Evolutionary conservation across 2,113 vertebrate species (phyloP).

Genomic region (Sclerurus mexicanus): DNA sequence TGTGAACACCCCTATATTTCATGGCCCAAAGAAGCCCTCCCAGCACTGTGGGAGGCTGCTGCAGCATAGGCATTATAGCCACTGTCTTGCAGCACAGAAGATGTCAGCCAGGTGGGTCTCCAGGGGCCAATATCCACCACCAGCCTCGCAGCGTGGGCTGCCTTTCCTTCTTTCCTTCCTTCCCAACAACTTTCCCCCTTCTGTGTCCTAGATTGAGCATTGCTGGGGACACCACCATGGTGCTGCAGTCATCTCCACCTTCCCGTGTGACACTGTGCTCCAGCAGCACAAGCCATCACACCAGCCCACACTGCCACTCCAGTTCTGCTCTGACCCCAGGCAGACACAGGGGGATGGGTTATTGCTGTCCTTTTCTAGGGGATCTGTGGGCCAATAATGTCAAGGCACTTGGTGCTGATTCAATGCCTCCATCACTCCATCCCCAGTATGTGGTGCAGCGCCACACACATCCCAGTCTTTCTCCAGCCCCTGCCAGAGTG

Average conservation of each 20-base stretch:
- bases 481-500: background rate
- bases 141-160: background rate
- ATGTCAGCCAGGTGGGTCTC: background rate
- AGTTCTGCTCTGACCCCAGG: background rate
- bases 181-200: background rate
- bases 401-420: background rate
- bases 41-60: background rate
- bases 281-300: background rate
- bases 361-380: background rate
- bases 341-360: background rate
- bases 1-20: background rate
- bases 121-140: background rate
- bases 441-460: background rate
- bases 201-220: background rate
- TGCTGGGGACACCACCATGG: accelerated
- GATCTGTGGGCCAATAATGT: background rate
- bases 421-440: background rate
- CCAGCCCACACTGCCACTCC: background rate
- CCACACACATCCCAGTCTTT: background rate
- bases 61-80: accelerated
- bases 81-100: background rate
- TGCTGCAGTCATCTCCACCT: background rate
- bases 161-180: background rate
- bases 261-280: background rate
- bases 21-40: background rate